Conservation (phyloP, 2,888 invertebrate species). For the Linyphia triangularis region DNA sequence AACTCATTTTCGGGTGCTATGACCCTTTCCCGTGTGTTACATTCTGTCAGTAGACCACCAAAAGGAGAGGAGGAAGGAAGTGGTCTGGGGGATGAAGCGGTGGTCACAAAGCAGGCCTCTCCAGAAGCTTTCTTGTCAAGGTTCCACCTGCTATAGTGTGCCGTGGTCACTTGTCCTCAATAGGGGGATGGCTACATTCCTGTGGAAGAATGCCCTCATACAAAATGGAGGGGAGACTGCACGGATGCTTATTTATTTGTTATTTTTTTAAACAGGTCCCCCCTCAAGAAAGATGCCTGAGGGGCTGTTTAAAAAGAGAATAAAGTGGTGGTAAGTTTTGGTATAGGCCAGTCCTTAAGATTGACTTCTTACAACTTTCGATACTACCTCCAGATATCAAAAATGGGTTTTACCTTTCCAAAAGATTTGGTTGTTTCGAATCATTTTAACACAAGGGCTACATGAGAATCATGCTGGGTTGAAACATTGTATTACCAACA, state of each 20-base stretch:
- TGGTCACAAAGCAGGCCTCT: constrained; percentile 10
- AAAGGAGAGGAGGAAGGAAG: background rate
- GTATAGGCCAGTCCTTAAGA: too few species aligned
- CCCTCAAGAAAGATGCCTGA: background rate
- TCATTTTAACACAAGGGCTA: too few species aligned
- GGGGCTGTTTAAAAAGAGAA: background rate
- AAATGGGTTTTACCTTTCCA: too few species aligned
- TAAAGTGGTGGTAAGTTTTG: too few species aligned
- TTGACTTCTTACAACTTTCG: too few species aligned
- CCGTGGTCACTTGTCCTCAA: constrained; percentile 26
- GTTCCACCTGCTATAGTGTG: constrained; percentile 35
- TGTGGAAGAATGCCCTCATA: constrained; percentile 1
- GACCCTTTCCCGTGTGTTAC: too few species aligned
- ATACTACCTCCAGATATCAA: too few species aligned
- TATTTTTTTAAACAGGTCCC: constrained; percentile 21
- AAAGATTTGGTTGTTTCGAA: too few species aligned
- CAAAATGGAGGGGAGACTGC: background rate
- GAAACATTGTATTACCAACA: too few species aligned
- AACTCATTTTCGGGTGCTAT: too few species aligned
- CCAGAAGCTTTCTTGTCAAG: background rate
- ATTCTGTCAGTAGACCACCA: too few species aligned
- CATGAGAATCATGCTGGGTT: too few species aligned
- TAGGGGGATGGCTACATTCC: constrained; percentile 1
- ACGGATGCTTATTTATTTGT: background rate
- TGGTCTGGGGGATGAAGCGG: background rate